Evolutionary conservation across 2,888 invertebrate species (phyloP).

Genomic region (Tenodera sinensis): DNA sequence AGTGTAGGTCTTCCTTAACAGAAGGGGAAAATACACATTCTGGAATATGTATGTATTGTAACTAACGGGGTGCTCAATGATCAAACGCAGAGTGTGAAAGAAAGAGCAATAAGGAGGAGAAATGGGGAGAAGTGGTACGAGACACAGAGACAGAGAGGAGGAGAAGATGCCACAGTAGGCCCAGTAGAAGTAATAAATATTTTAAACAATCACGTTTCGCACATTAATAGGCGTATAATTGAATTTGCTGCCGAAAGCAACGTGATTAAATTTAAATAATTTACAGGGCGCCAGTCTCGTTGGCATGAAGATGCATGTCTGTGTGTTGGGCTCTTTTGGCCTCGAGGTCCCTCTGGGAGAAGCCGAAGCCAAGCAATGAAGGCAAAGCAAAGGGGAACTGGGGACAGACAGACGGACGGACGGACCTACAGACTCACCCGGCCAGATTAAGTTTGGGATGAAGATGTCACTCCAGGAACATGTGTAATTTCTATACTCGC

Average conservation of each 20-base stretch:
- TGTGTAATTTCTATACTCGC: constrained; percentile 4
- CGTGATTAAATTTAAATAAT: constrained; percentile 49
- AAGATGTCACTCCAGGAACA: constrained; percentile 14
- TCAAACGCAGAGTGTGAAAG: not conserved
- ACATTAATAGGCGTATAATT: constrained; percentile 44
- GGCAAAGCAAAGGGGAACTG: constrained; percentile 8
- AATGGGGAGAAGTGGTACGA: not conserved
- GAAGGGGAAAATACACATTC: not conserved
- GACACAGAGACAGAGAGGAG: constrained; percentile 9
- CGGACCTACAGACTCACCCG: not conserved
- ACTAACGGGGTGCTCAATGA: not conserved
- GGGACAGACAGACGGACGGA: not conserved
- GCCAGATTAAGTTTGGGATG: constrained; percentile 13
- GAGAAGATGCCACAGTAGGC: constrained; percentile 26
- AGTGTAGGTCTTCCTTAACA: too few relatives aligned
- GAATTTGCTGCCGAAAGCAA: constrained; percentile 43
- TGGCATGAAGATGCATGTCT: constrained; percentile 30
- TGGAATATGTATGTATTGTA: not conserved
- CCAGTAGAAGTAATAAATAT: constrained; percentile 36
- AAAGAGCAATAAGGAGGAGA: not conserved
- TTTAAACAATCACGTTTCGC: constrained; percentile 38
- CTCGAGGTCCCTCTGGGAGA: constrained; percentile 16
- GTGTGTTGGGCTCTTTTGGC: constrained; percentile 18
- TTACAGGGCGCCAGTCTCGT: constrained; percentile 34
- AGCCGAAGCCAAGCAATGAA: constrained; percentile 16